Conservation (phyloP, 2,888 invertebrate species). For the Oligia strigilis region DNA sequence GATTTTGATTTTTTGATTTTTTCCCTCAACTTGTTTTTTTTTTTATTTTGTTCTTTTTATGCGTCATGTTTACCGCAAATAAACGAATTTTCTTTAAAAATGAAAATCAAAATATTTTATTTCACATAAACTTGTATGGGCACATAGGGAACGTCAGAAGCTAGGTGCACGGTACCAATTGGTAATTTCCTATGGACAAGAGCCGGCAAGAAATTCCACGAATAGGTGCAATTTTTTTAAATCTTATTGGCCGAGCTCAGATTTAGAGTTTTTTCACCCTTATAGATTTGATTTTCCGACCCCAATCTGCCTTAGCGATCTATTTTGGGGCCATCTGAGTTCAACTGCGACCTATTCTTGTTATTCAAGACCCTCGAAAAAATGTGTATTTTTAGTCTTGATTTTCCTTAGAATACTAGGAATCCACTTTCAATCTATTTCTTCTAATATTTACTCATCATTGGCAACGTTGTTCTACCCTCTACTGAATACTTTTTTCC, state of each 20-base stretch:
- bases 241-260: neutral
- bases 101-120: neutral
- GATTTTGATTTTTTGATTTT: too few relatives aligned
- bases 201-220: neutral
- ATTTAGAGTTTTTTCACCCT: constrained; percentile 19
- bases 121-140: neutral
- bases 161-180: neutral
- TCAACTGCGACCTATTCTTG: neutral
- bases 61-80: too few relatives aligned
- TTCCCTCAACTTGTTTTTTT: too few relatives aligned
- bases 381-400: neutral
- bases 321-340: constrained; percentile 2
- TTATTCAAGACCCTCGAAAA: neutral
- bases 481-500: neutral
- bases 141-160: neutral
- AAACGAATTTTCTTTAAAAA: neutral
- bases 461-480: neutral
- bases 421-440: neutral
- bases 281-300: neutral
- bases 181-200: neutral
- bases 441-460: neutral
- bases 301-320: neutral
- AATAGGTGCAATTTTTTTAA: too few relatives aligned
- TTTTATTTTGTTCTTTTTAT: too few relatives aligned
- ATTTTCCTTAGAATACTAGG: neutral